Percentiles rank a stretch among this genome's conserved stretches.
These are phyloP conservation scores for Himalopsyche japonica DNA, from an alignment of 2,888 invertebrate species.

Conservation along the genomic window DNA sequence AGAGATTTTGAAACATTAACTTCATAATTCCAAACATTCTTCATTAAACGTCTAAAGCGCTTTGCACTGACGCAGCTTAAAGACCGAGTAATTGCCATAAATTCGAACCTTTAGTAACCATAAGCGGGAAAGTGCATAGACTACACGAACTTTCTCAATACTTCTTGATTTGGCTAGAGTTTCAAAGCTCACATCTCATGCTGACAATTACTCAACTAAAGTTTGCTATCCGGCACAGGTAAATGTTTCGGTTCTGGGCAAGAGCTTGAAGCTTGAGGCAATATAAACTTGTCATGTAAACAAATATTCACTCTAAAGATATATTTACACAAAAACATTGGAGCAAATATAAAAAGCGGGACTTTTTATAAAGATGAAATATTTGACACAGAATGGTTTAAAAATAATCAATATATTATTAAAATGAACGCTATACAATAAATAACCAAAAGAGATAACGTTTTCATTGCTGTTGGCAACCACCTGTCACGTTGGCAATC, in stretches of 20 bases:
- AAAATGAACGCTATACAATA: too few relatives aligned
- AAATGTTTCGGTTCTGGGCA: neutral
- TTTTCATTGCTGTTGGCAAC: too few relatives aligned
- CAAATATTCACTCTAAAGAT: neutral
- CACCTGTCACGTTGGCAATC: too few relatives aligned
- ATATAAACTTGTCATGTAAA: neutral
- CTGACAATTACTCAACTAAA: neutral
- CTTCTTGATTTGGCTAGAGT: neutral
- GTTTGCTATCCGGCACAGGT: neutral
- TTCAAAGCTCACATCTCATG: neutral
- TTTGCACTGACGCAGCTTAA: neutral
- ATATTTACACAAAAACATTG: too few relatives aligned
- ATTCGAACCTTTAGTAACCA: neutral
- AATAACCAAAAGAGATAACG: too few relatives aligned
- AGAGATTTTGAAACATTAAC: neutral
- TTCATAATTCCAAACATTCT: neutral
- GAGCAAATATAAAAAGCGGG: too few relatives aligned
- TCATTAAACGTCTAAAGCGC: neutral
- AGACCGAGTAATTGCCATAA: neutral
- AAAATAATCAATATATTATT: too few relatives aligned
- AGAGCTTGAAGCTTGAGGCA: neutral
- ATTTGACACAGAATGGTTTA: too few relatives aligned
- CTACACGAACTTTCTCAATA: neutral
- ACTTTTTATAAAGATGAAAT: too few relatives aligned
- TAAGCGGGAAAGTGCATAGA: neutral